Evolutionary conservation across 2,888 invertebrate species (phyloP).

Genomic region (Molorchus minor): DNA sequence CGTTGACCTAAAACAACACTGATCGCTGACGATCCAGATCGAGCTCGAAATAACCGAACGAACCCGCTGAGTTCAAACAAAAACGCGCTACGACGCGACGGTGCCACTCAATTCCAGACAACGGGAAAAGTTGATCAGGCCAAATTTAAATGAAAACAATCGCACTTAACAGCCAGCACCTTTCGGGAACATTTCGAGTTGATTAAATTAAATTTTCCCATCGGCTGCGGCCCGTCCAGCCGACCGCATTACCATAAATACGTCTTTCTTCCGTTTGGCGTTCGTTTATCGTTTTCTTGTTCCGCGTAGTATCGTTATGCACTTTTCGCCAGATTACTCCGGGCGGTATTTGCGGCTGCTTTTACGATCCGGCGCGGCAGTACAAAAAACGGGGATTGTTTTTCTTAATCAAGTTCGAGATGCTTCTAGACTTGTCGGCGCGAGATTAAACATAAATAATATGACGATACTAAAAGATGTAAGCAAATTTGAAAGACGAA

Average conservation of each 20-base stretch:
- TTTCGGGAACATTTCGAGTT: background rate
- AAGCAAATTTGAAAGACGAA: too few species aligned
- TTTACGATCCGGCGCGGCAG: background rate
- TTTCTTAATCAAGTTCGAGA: background rate
- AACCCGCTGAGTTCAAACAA: too few species aligned
- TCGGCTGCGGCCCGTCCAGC: background rate
- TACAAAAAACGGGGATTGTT: background rate
- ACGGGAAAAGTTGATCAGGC: background rate
- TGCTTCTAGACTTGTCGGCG: background rate
- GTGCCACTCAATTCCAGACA: background rate
- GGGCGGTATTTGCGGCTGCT: conserved; percentile 46
- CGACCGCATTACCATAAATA: background rate
- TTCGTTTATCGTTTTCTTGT: conserved; percentile 37
- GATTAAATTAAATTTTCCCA: conserved; percentile 14
- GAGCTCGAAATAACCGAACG: too few species aligned
- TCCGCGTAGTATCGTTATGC: conserved; percentile 51
- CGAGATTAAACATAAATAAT: background rate
- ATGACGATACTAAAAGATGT: too few species aligned
- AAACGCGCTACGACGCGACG: too few species aligned
- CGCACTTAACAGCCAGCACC: conserved; percentile 4
- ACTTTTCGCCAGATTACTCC: conserved; percentile 53
- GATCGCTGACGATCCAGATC: too few species aligned
- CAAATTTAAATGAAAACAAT: conserved; percentile 4
- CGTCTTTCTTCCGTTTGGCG: background rate
- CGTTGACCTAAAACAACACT: too few species aligned